phyloP scores from a whole-genome alignment of 1,140 invertebrate genomes.

The Sinella curviseta region DNA sequence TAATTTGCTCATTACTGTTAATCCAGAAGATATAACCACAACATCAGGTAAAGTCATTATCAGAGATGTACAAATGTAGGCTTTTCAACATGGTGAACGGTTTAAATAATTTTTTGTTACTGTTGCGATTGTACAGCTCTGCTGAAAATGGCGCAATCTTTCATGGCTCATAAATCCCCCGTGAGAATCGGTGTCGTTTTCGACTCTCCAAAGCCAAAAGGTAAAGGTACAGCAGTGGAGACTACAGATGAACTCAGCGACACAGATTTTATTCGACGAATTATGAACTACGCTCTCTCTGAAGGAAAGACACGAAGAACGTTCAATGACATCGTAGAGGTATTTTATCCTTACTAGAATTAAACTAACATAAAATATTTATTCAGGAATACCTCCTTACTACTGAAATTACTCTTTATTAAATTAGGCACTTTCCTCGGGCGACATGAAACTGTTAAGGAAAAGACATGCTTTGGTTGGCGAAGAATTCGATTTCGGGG shows the following conservation, averaged over 20 bases:
- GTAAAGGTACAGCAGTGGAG: slow-evolving; percentile 57
- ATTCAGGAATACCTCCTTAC: too few species aligned
- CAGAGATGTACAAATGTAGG: background rate
- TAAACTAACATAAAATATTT: slow-evolving; percentile 21
- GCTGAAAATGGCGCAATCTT: slow-evolving; percentile 84
- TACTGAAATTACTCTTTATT: too few species aligned
- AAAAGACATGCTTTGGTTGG: slow-evolving; percentile 36
- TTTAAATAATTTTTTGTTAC: slow-evolving; percentile 18
- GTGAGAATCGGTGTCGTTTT: slow-evolving; percentile 89
- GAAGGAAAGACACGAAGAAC: slow-evolving; percentile 69
- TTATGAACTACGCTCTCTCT: slow-evolving; percentile 40
- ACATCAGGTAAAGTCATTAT: slow-evolving; percentile 28
- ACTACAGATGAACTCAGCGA: slow-evolving; percentile 71
- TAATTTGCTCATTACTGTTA: slow-evolving; percentile 63
- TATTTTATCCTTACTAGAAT: slow-evolving; percentile 53
- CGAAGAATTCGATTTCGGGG: slow-evolving; percentile 45
- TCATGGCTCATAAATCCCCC: slow-evolving; percentile 85
- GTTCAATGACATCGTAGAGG: slow-evolving; percentile 86
- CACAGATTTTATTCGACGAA: slow-evolving; percentile 31
- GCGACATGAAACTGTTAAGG: slow-evolving; percentile 32
- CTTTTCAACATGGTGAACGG: background rate
- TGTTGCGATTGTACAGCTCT: slow-evolving; percentile 58
- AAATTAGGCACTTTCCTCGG: slow-evolving; percentile 33
- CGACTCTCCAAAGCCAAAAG: slow-evolving; percentile 57
- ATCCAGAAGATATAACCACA: slow-evolving; percentile 44